Evolutionary conservation across 2,113 vertebrate species (phyloP), one percentile per base, ranked within the genome.

Genomic region (Gasterosteus aculeatus): DNA sequence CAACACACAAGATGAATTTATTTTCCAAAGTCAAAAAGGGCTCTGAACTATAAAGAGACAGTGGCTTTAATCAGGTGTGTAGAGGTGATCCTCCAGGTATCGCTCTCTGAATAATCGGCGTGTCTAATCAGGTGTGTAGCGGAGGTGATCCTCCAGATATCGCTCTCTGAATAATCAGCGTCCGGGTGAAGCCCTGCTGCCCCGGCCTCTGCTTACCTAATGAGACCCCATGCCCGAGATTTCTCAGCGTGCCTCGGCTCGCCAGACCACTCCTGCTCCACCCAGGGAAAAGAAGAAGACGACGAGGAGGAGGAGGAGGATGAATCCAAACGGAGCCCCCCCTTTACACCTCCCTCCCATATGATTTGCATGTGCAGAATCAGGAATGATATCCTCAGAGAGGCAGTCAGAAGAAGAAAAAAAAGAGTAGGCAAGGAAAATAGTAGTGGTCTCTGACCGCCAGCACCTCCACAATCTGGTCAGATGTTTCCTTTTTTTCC

Each of bases 161-260:
- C 57, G 69, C 82, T 79, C 79, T 80, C 72, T 87, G 88, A 93
- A 92, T 93, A 91, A 91, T 92, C 81, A 87, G 74, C 42, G 88
- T 81, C 85, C 87, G 47, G 65, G 71, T 83, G 80, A 89, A 85
- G 79, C 82, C 86, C 79, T 75, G 81, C 86, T 91, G 88, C 82
- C 88, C 81, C 81, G 89, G 87, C 86, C 93, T 92, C 85, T 82
- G 90, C 92, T 91, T 93, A 91, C 89, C 93, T 95, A 94, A 95
- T 93, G 91, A 93, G 92, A 93, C 92, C 90, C 89, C 84, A 88
- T 91, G 89, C 89, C 87, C 84, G 67, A 72, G 88, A 85, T 87
- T 79, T 89, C 89, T 89, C 87, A 84, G 84, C 73, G 69, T 86
- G 81, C 89, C 71, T 72, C 77, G 42, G 80, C 87, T 89, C 59